phyloP scores from a whole-genome alignment of 2,888 invertebrate genomes.

The Villa cingulata region DNA sequence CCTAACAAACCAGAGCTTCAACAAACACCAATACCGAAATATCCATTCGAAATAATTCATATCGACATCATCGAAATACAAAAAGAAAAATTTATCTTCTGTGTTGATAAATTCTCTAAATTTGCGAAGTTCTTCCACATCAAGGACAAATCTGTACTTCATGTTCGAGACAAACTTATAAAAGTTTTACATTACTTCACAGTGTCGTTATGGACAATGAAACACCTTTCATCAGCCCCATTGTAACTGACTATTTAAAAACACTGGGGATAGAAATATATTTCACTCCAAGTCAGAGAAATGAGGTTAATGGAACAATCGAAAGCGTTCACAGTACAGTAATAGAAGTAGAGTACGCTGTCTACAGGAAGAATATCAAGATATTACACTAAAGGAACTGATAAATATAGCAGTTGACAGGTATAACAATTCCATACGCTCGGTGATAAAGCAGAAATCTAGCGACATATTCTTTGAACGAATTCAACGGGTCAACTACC shows the following conservation, averaged over 20 bases:
- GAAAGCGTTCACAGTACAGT: not conserved
- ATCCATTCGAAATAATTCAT: not conserved
- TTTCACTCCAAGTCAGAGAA: not conserved
- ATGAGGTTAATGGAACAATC: not conserved
- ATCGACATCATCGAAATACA: not conserved
- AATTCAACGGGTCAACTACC: constrained; percentile 12
- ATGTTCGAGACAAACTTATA: not conserved
- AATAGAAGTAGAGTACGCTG: constrained; percentile 1
- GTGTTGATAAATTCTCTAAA: not conserved
- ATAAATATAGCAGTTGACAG: not conserved
- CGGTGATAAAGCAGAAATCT: constrained; percentile 9
- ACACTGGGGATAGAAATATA: not conserved
- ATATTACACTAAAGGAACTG: not conserved
- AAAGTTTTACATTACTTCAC: not conserved
- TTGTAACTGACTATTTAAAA: not conserved
- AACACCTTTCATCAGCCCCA: not conserved
- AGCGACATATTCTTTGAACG: constrained; percentile 14
- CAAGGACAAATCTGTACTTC: not conserved
- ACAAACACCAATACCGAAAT: not conserved
- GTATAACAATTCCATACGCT: not conserved
- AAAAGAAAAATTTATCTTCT: not conserved
- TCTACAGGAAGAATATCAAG: not conserved
- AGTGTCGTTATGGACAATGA: not conserved
- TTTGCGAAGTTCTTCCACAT: not conserved
- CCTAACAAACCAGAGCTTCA: not conserved